phyloP scores from a whole-genome alignment of 2,888 invertebrate genomes.

The Odiellus spinosus region DNA sequence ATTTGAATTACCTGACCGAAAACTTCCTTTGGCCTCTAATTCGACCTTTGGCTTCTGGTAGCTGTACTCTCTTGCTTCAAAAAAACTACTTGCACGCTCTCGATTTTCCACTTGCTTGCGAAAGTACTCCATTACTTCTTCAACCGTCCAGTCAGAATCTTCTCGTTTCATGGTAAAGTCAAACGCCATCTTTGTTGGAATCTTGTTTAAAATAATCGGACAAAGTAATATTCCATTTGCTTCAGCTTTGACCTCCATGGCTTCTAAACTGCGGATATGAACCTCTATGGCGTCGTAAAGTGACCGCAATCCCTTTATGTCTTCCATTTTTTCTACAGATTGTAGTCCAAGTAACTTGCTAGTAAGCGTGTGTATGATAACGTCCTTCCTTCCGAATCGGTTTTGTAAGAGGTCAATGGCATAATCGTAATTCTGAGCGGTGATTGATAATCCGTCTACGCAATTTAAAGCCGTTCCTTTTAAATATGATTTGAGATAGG shows the following conservation, averaged over 20 bases:
- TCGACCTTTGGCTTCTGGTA: too few relatives aligned
- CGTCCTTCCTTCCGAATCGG: conserved; percentile 1
- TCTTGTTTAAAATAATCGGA: too few relatives aligned
- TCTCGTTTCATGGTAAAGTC: too few relatives aligned
- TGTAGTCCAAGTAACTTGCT: neutral
- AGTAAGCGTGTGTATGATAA: conserved; percentile 1
- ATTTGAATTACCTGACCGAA: too few relatives aligned
- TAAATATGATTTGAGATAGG: conserved; percentile 6
- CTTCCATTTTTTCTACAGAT: neutral
- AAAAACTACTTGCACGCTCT: too few relatives aligned
- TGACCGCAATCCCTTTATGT: neutral
- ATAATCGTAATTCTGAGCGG: conserved; percentile 3
- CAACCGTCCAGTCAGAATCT: too few relatives aligned
- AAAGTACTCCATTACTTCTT: too few relatives aligned
- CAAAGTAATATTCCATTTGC: neutral
- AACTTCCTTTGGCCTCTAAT: too few relatives aligned
- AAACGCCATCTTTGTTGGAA: too few relatives aligned
- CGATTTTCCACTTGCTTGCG: too few relatives aligned
- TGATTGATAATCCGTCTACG: neutral
- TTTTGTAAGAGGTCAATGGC: conserved; percentile 1
- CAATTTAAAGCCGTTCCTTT: neutral
- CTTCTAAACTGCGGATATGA: conserved; percentile 1
- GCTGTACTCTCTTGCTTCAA: too few relatives aligned
- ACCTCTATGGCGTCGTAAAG: conserved; percentile 1
- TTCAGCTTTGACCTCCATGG: neutral